phyloP scores from a whole-genome alignment of 2,888 invertebrate species.

The Scotopteryx bipunctaria region DNA sequence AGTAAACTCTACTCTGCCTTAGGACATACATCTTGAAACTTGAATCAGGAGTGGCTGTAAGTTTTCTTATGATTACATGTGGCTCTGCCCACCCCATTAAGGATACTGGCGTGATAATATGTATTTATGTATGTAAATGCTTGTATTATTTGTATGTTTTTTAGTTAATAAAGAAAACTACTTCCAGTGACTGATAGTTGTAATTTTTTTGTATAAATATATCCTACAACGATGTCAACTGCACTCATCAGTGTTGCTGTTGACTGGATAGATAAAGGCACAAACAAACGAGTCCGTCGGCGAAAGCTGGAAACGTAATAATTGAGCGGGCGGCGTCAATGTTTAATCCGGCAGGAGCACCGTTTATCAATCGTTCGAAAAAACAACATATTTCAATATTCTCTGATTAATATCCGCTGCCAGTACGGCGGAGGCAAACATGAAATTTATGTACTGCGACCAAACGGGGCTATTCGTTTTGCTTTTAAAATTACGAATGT shows the following conservation, averaged over 20 bases:
- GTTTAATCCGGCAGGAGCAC: constrained; percentile 74
- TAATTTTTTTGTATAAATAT: too few species aligned
- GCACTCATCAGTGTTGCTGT: constrained; percentile 4
- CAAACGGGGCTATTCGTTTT: constrained; percentile 78
- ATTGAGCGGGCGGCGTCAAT: constrained; percentile 74
- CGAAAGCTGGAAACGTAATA: constrained; percentile 56
- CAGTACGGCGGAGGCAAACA: constrained; percentile 80
- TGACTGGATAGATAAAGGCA: constrained; percentile 17
- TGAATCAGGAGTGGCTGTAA: too few species aligned
- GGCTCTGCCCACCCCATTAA: too few species aligned
- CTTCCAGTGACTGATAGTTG: too few species aligned
- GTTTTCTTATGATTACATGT: too few species aligned
- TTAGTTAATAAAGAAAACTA: too few species aligned
- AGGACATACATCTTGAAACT: too few species aligned
- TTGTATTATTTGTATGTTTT: too few species aligned
- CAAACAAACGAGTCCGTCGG: constrained; percentile 26
- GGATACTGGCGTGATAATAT: too few species aligned
- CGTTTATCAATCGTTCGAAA: constrained; percentile 81
- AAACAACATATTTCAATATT: constrained; percentile 84
- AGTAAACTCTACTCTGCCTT: too few species aligned
- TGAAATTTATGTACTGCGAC: constrained; percentile 82
- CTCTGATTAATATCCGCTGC: constrained; percentile 83
- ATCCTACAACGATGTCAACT: neutral
- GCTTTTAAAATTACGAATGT: constrained; percentile 82
- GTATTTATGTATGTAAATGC: too few species aligned